Evolutionary conservation across 1,140 invertebrate genomes (phyloP).

Genomic region (Drosophila sucinea): DNA sequence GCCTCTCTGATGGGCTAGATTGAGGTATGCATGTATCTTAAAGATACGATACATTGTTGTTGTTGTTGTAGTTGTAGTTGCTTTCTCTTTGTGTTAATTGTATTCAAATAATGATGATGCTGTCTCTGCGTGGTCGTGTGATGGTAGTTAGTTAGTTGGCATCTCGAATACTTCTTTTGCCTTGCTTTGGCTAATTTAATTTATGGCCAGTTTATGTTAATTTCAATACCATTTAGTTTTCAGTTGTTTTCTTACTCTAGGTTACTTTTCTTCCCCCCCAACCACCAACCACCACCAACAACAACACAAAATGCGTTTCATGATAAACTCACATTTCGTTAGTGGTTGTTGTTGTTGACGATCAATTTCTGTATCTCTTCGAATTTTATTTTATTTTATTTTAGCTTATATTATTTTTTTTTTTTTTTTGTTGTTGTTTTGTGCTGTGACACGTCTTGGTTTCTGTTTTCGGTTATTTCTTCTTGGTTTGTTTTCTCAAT

Average conservation of each 20-base stretch:
- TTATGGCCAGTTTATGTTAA: conserved; percentile 79
- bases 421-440: conserved; percentile 34
- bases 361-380: conserved; percentile 56
- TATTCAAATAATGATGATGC: conserved; percentile 78
- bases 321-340: conserved; percentile 15
- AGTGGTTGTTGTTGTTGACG: conserved; percentile 16
- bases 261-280: neutral
- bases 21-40: conserved; percentile 41
- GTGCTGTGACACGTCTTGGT: conserved; percentile 42
- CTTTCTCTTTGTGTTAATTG: conserved; percentile 79
- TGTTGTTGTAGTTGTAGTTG: conserved; percentile 39
- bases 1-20: conserved; percentile 14
- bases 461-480: conserved; percentile 25
- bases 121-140: conserved; percentile 36
- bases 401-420: conserved; percentile 23
- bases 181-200: conserved; percentile 69
- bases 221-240: conserved; percentile 69
- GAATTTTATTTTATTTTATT: conserved; percentile 40
- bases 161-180: conserved; percentile 47
- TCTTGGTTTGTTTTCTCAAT: conserved; percentile 59
- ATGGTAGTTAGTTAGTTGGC: conserved; percentile 55
- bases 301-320: neutral
- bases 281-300: neutral
- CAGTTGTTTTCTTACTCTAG: conserved; percentile 15
- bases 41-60: conserved; percentile 43